phyloP scores from a whole-genome alignment of 2,888 invertebrate species.

The Lepidochrysops patricia region DNA sequence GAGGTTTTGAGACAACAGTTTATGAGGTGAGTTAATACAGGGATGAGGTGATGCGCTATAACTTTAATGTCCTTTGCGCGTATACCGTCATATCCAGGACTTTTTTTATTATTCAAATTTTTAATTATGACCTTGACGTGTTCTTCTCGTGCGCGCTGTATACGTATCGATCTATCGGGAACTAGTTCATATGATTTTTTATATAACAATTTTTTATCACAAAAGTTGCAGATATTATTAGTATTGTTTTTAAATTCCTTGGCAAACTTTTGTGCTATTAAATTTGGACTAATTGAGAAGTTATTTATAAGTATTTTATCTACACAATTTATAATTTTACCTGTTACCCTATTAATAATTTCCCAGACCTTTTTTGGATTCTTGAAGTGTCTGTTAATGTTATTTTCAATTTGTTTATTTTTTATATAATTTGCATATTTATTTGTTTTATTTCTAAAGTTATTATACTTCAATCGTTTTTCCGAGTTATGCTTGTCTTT shows the following conservation, averaged over 20 bases:
- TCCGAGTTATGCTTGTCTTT: not conserved
- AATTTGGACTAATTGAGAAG: not conserved
- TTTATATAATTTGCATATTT: conserved; percentile 2
- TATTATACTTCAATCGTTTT: not conserved
- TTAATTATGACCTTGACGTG: not conserved
- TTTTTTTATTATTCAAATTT: conserved; percentile 5
- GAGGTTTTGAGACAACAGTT: conserved; percentile 4
- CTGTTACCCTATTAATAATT: conserved; percentile 9
- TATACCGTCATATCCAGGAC: conserved; percentile 3
- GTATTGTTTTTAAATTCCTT: conserved; percentile 7
- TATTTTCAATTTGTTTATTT: conserved; percentile 4
- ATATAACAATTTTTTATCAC: not conserved
- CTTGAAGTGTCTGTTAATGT: not conserved
- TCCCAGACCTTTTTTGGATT: conserved; percentile 5
- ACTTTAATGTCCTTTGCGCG: not conserved
- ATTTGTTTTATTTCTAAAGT: conserved; percentile 13
- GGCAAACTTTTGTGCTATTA: conserved; percentile 4
- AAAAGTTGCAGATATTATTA: not conserved
- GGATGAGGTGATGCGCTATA: not conserved
- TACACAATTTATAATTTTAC: conserved; percentile 8
- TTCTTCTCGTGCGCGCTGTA: not conserved
- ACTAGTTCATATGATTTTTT: not conserved
- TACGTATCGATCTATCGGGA: not conserved
- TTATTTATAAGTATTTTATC: not conserved
- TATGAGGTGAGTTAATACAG: not conserved